Conservation (phyloP, 2,797 vertebrate genomes). For the Alectoris magna region DNA sequence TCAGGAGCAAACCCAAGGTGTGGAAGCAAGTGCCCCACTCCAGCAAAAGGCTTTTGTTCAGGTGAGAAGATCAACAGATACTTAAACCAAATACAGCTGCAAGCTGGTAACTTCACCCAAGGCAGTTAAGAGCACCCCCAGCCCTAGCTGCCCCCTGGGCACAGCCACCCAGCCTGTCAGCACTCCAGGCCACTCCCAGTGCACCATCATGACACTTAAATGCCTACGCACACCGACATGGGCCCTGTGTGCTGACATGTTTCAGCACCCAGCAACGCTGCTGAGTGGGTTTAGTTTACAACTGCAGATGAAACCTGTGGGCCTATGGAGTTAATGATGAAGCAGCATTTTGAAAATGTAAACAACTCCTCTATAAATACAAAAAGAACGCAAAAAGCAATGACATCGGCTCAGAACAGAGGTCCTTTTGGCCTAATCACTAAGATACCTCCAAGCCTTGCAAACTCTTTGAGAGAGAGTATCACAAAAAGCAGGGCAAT, state of each 20-base stretch:
- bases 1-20: background rate
- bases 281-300: background rate
- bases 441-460: background rate
- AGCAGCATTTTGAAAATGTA: background rate
- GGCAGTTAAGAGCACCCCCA: background rate
- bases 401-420: background rate
- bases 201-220: background rate
- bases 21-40: rapidly evolving
- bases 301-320: background rate
- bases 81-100: background rate
- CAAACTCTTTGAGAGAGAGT: background rate
- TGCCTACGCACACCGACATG: background rate
- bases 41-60: background rate
- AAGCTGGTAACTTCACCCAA: background rate
- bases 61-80: rapidly evolving
- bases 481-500: background rate
- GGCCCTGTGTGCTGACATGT: background rate
- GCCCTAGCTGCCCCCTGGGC: background rate
- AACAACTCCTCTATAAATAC: background rate
- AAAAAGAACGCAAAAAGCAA: background rate
- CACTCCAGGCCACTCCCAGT: rapidly evolving
- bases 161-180: background rate
- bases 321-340: background rate
- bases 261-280: background rate
- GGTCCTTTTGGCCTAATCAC: background rate